Conservation (phyloP, 2,797 vertebrate genomes). For the Oreochromis grahami region DNA sequence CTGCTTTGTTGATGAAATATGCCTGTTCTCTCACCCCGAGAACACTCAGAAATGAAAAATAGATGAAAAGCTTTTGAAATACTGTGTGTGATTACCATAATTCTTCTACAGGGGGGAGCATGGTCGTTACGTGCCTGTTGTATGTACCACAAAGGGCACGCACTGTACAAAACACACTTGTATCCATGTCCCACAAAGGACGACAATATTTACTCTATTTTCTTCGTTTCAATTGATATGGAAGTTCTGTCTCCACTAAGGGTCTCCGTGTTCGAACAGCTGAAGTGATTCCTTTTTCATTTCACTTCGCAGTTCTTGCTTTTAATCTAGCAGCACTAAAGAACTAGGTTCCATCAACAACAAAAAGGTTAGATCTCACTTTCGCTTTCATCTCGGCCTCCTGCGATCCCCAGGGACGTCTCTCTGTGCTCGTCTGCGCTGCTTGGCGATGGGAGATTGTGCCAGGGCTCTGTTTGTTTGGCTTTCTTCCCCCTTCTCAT, state of each 20-base stretch:
- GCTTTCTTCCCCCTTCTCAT: slow-evolving; percentile 65
- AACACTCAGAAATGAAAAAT: slow-evolving; percentile 53
- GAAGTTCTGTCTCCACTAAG: slow-evolving; percentile 35
- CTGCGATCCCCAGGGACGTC: slow-evolving; percentile 60
- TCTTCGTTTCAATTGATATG: slow-evolving; percentile 32
- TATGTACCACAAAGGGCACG: slow-evolving; percentile 37
- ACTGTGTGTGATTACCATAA: slow-evolving; percentile 51
- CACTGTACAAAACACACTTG: slow-evolving; percentile 39
- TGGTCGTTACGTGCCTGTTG: slow-evolving; percentile 39
- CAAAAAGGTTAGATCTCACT: slow-evolving; percentile 74
- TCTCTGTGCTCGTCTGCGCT: slow-evolving; percentile 55
- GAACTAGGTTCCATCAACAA: slow-evolving; percentile 63
- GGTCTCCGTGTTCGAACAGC: slow-evolving; percentile 30
- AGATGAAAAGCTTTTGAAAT: slow-evolving; percentile 60
- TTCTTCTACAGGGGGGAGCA: slow-evolving; percentile 17
- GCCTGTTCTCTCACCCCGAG: slow-evolving; percentile 39
- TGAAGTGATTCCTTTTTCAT: slow-evolving; percentile 53
- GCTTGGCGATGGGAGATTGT: slow-evolving; percentile 68
- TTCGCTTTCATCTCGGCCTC: slow-evolving; percentile 76
- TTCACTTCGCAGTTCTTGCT: slow-evolving; percentile 50
- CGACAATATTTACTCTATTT: slow-evolving; percentile 41
- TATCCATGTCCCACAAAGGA: slow-evolving; percentile 42
- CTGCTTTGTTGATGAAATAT: slow-evolving; percentile 60
- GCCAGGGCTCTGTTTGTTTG: slow-evolving; percentile 75
- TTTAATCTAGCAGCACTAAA: slow-evolving; percentile 74